These are phyloP conservation scores for Pasiphila rectangulata DNA, from an alignment of 2,888 invertebrate genomes.

Conservation along the genomic window DNA sequence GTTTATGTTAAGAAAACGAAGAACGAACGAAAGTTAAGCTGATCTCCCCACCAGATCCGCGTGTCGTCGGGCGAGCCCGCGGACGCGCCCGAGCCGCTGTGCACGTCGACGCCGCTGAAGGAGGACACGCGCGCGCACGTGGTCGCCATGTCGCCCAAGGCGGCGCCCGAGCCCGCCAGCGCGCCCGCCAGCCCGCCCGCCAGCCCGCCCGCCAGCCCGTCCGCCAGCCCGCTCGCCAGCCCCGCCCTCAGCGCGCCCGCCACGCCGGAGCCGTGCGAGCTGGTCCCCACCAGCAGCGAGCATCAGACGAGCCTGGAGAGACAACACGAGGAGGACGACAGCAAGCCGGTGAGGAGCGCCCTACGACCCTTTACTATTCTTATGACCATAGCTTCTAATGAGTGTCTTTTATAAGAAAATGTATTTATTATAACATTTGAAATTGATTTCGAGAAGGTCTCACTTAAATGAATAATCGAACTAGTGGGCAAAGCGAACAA, in stretches of 20 bases:
- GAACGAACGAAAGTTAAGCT: no score
- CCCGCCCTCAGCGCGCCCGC: slow-evolving; percentile 8
- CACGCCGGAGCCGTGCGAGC: no score
- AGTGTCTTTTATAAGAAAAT: no score
- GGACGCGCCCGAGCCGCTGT: slow-evolving; percentile 50
- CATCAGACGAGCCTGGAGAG: slow-evolving; percentile 39
- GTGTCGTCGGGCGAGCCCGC: slow-evolving; percentile 40
- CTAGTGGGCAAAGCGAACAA: no score
- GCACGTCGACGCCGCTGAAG: slow-evolving; percentile 68
- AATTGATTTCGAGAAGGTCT: no score
- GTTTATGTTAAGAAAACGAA: no score
- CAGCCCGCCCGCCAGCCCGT: slow-evolving; percentile 4
- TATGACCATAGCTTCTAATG: no score
- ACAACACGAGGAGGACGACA: slow-evolving; percentile 52
- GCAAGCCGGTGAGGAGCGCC: no score
- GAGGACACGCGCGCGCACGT: slow-evolving; percentile 51
- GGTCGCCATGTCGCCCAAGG: slow-evolving; percentile 69
- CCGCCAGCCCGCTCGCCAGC: neutral
- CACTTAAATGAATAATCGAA: no score
- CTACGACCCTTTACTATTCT: no score
- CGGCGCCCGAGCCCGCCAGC: slow-evolving; percentile 14
- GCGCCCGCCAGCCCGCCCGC: slow-evolving; percentile 3
- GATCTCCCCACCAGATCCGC: slow-evolving; percentile 15
- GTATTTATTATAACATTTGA: no score
- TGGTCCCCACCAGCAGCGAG: slow-evolving; percentile 45